A percentile compares a stretch with the other conserved stretches of the same genome.
Conservation (phyloP, 2,797 vertebrate genomes). For the Morelia viridis region DNA sequence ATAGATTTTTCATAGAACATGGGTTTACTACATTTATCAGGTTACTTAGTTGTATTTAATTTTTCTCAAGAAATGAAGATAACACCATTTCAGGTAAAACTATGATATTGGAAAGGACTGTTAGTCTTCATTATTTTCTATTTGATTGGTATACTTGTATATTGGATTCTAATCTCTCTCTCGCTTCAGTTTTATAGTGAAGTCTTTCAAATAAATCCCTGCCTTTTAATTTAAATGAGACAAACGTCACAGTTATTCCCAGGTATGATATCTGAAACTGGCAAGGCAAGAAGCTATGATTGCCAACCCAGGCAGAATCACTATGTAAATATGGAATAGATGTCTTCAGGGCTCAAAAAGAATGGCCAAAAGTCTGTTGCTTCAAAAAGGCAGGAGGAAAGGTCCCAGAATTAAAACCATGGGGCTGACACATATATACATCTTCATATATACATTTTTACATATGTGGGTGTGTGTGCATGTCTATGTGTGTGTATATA, state of each 20-base stretch:
- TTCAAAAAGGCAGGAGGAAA: not conserved
- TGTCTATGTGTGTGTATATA: too few relatives aligned
- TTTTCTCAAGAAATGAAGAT: not conserved
- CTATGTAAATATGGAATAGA: not conserved
- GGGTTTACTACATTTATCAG: not conserved
- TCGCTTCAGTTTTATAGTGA: not conserved
- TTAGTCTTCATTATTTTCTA: not conserved
- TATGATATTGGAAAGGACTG: too few relatives aligned
- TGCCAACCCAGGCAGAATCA: not conserved
- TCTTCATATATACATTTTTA: not conserved
- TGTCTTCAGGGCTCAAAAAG: not conserved
- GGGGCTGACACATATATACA: not conserved
- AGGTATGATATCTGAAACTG: not conserved
- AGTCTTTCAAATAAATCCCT: not conserved
- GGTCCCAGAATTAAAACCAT: not conserved
- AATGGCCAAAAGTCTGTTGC: not conserved
- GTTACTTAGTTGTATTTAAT: not conserved
- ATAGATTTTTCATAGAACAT: not conserved
- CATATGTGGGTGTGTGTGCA: not conserved
- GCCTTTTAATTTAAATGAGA: not conserved
- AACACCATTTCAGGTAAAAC: not conserved
- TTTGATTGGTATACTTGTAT: not conserved
- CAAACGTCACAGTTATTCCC: not conserved
- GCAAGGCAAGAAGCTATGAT: not conserved
- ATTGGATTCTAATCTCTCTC: not conserved